Base-by-base conservation (phyloP, 2,113 vertebrate genomes). In the Myxocyprinus asiaticus region DNA sequence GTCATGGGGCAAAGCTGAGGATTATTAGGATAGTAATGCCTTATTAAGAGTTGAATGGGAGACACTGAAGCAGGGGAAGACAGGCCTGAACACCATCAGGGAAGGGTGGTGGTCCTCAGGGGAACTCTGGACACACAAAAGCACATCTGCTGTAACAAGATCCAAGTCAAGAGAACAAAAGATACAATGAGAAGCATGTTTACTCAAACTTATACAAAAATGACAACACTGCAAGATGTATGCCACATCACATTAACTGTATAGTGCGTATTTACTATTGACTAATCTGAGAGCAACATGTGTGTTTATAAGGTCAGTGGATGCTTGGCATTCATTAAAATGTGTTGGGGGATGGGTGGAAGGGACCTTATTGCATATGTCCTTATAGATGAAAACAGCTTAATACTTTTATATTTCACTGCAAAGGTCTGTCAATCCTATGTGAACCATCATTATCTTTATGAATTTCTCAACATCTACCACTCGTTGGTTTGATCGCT, bases 101-200 rank as follows among this genome's bases (percentile, higher is more conserved):
- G 12, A 77, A 63, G 61, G 63, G 81, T 76, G 56, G 76, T 55
- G 47, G 84, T 50, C 56, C 79, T 71, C 59, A 42, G 17, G 51
- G 63, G 77, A 73, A 45, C 67, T 50, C 45, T 58, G 58, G 80
- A 69, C 81, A 56, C 64, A 65, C 64, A 77, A 72, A 72, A 77
- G 73, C 73, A 81, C 59, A 70, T 83, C 76, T 83, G 77, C 68
- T 76, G 76, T 64, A 76, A 68, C 56, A 79, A 53, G 73, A 70
- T 66, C 61, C 72, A 42, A 56, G 42, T 53, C 33, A 43, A 45
- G 44, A 22, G 58, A 71, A 53, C 47, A 55, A 76, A 81, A 71
- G 71, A 56, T 67, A 55, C 58, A 74, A 63, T 50, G 72, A 74
- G 45, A 65, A 53, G 33, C 62, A 53, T 64, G 11, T 22, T 15